Evolutionary conservation across 2,888 invertebrate genomes (phyloP).

Genomic region (Epinotia bilunana): DNA sequence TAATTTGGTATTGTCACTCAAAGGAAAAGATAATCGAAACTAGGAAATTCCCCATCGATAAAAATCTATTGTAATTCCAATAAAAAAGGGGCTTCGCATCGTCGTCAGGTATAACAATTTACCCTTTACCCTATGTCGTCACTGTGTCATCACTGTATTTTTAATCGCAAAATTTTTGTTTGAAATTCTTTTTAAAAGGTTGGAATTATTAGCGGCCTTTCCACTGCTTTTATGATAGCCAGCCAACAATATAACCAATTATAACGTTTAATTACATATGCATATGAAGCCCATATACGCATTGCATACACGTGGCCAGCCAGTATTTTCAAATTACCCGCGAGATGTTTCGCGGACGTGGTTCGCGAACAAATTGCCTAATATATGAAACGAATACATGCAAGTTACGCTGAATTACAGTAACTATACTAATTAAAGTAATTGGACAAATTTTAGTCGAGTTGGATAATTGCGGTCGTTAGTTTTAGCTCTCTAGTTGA

Average conservation of each 20-base stretch:
- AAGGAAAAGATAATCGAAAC: no score
- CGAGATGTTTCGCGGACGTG: conserved; percentile 34
- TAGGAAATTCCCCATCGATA: no score
- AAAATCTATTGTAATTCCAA: no score
- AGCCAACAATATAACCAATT: background rate
- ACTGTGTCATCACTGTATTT: no score
- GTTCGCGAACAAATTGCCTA: conserved; percentile 32
- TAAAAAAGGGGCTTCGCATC: no score
- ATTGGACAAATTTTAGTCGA: conserved; percentile 24
- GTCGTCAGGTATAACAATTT: no score
- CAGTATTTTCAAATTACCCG: conserved; percentile 28
- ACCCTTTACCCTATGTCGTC: no score
- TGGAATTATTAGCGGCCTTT: background rate
- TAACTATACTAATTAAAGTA: conserved; percentile 31
- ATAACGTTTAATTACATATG: conserved; percentile 13
- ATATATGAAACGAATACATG: conserved; percentile 34
- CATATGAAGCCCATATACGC: conserved; percentile 16
- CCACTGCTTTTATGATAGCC: background rate
- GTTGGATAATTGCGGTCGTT: conserved; percentile 22
- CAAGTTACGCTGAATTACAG: conserved; percentile 28
- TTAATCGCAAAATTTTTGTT: no score
- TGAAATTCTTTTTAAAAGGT: no score
- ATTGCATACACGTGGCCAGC: conserved; percentile 22
- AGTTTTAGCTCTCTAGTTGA: conserved; percentile 19
- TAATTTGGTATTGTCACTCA: no score